Percentiles rank a stretch among this genome's conserved stretches.
phyloP scores from a whole-genome alignment of 2,113 vertebrate genomes.

The Sorex fumeus region DNA sequence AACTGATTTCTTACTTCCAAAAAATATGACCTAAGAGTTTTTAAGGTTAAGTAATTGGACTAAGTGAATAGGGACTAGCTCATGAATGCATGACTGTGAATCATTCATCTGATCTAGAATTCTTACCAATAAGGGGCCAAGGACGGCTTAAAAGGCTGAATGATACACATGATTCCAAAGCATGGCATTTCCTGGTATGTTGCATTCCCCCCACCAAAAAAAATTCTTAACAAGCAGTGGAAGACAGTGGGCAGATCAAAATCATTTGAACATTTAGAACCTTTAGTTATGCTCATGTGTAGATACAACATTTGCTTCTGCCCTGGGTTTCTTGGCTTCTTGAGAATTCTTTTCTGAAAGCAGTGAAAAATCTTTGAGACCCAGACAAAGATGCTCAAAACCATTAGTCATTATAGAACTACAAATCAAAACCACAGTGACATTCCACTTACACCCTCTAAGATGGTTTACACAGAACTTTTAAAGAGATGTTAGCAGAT shows the following conservation, averaged over 20 bases:
- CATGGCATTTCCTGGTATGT: too few relatives aligned
- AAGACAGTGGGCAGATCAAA: background rate
- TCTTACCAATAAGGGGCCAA: background rate
- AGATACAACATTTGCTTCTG: background rate
- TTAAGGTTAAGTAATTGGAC: background rate
- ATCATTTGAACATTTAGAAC: background rate
- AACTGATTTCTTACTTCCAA: background rate
- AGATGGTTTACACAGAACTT: background rate
- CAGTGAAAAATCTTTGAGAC: background rate
- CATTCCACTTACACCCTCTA: background rate
- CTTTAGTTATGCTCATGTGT: background rate
- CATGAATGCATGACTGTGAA: background rate
- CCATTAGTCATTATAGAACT: constrained; percentile 13
- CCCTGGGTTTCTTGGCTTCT: background rate
- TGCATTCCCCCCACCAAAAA: too few relatives aligned
- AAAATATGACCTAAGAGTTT: background rate
- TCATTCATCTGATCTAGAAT: constrained; percentile 14
- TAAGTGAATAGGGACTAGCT: background rate
- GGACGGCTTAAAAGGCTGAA: too few relatives aligned
- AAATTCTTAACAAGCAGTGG: background rate
- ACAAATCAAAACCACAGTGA: background rate
- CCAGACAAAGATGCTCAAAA: constrained; percentile 9
- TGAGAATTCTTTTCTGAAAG: constrained; percentile 4
- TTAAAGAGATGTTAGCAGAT: background rate
- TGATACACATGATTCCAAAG: too few relatives aligned